phyloP scores from a whole-genome alignment of 1,140 invertebrate genomes.

The Adoxophyes honmai region DNA sequence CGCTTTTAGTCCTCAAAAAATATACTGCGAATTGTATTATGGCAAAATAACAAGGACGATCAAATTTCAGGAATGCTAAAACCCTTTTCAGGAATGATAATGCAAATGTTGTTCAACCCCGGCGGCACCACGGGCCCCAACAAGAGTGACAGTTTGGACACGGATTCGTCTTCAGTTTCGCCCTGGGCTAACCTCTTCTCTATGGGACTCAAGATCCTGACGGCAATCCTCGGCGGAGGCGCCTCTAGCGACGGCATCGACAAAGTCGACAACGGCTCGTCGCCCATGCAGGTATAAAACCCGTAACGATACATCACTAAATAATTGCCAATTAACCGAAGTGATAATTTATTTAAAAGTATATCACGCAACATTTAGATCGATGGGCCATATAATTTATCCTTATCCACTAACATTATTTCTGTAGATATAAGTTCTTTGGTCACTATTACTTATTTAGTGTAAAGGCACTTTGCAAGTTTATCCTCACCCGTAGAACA shows the following conservation, averaged over 20 bases:
- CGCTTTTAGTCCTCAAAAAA: background rate
- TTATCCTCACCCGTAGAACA: slow-evolving; percentile 56
- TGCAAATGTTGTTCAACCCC: slow-evolving; percentile 90
- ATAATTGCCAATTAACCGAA: slow-evolving; percentile 20
- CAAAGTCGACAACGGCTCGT: slow-evolving; percentile 89
- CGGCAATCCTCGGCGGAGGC: slow-evolving; percentile 87
- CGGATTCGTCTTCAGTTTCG: slow-evolving; percentile 82
- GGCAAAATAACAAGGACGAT: slow-evolving; percentile 9
- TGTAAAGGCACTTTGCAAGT: slow-evolving; percentile 56
- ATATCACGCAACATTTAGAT: slow-evolving; percentile 36
- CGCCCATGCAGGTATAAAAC: slow-evolving; percentile 88
- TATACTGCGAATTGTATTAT: background rate
- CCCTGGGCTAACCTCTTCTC: slow-evolving; percentile 92
- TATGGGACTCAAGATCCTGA: slow-evolving; percentile 87
- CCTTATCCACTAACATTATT: slow-evolving; percentile 64
- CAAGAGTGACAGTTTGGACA: slow-evolving; percentile 87
- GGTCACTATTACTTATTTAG: slow-evolving; percentile 49
- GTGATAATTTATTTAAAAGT: slow-evolving; percentile 4
- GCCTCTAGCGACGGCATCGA: slow-evolving; percentile 88
- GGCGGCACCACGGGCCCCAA: slow-evolving; percentile 82
- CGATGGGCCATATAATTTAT: slow-evolving; percentile 35
- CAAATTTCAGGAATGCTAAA: slow-evolving; percentile 14
- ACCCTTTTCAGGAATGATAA: slow-evolving; percentile 80
- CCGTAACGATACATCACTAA: slow-evolving; percentile 16
- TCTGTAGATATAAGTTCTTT: slow-evolving; percentile 52